phyloP scores from a whole-genome alignment of 2,113 vertebrate genomes.

The Suricata suricatta region DNA sequence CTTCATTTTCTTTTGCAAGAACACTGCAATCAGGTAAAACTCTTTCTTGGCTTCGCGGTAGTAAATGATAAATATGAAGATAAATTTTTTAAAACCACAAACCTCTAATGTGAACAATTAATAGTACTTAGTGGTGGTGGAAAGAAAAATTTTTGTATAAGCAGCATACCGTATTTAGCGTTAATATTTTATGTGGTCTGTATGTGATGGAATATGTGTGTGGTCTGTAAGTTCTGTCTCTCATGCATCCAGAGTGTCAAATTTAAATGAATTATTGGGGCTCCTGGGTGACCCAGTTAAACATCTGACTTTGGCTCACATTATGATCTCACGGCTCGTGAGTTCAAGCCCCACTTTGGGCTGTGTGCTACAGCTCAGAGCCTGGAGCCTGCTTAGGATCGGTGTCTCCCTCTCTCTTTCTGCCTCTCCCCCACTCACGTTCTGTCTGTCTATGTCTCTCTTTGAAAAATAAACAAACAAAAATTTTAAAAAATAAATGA shows the following conservation, averaged over 20 bases:
- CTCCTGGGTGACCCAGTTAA: too few relatives aligned
- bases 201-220: background rate
- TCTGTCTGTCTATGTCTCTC: too few relatives aligned
- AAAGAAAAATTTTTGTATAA: conserved; percentile 33
- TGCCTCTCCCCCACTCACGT: too few relatives aligned
- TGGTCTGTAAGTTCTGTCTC: background rate
- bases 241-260: background rate
- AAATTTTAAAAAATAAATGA: background rate
- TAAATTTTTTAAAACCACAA: background rate
- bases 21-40: background rate
- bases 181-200: conserved; percentile 19
- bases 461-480: too few relatives aligned
- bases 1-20: background rate
- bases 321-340: too few relatives aligned
- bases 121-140: background rate
- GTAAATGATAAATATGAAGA: conserved; percentile 24
- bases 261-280: background rate
- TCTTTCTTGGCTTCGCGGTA: background rate
- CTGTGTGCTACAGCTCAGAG: too few relatives aligned
- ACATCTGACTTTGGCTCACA: too few relatives aligned
- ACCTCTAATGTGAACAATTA: background rate
- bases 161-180: background rate
- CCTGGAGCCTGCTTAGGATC: too few relatives aligned
- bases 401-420: too few relatives aligned
- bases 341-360: too few relatives aligned